Conservation (phyloP, 2,888 invertebrate genomes). For the Phengaris arion region DNA sequence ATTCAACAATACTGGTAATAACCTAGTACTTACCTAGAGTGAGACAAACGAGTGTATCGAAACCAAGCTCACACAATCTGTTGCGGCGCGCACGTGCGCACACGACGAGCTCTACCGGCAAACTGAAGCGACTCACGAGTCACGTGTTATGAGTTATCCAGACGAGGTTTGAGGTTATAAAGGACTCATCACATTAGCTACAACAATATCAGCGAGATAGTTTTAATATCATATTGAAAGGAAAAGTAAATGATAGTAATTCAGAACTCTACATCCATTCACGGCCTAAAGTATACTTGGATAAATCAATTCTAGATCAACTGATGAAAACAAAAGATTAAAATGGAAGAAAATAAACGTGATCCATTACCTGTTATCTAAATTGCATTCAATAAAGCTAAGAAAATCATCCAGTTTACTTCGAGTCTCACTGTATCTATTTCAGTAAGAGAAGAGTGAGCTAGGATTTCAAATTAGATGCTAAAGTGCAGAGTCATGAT, state of each 20-base stretch:
- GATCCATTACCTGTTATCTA: background rate
- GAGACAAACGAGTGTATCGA: background rate
- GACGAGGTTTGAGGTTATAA: conserved; percentile 16
- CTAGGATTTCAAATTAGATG: background rate
- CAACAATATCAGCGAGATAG: background rate
- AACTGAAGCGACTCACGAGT: background rate
- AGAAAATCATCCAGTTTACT: background rate
- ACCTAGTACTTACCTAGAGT: background rate
- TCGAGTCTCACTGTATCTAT: background rate
- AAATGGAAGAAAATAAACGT: background rate
- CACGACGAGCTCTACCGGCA: conserved; percentile 8
- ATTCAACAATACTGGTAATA: background rate
- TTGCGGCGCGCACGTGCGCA: background rate
- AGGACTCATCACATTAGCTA: background rate
- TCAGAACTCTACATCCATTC: too few relatives aligned
- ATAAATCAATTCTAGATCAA: background rate
- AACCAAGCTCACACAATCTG: background rate
- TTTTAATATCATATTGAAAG: too few relatives aligned
- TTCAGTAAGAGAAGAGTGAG: background rate
- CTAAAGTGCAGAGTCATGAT: background rate
- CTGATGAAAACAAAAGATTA: background rate
- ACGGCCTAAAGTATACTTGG: too few relatives aligned
- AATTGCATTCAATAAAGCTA: background rate
- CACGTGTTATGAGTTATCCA: background rate
- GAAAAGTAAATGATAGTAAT: too few relatives aligned